Conservation (phyloP, 2,888 invertebrate species). For the Seira musarum region DNA sequence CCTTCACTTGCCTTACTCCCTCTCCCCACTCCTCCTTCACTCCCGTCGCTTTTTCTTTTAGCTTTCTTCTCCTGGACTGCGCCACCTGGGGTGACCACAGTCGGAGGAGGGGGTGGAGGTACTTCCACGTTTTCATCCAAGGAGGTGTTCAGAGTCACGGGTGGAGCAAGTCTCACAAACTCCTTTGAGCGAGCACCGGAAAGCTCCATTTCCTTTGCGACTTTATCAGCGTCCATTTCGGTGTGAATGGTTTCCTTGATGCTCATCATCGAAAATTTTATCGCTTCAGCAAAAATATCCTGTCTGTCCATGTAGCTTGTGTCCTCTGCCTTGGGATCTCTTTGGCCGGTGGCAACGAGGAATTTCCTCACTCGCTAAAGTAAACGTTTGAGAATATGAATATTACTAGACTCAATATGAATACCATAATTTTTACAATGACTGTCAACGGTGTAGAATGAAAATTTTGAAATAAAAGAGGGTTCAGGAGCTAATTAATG, state of each 20-base stretch:
- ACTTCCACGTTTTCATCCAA: not conserved
- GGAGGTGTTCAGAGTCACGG: not conserved
- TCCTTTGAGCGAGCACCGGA: constrained; percentile 60
- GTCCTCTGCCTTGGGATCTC: constrained; percentile 28
- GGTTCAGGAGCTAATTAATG: too few relatives aligned
- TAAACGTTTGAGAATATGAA: too few relatives aligned
- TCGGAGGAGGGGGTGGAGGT: constrained; percentile 24
- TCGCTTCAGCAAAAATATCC: constrained; percentile 64
- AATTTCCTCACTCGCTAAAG: constrained; percentile 57
- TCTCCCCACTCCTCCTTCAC: constrained; percentile 1
- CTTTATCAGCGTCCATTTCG: constrained; percentile 47
- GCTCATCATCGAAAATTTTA: constrained; percentile 54
- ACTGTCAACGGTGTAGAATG: too few relatives aligned
- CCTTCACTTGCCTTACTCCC: constrained; percentile 7
- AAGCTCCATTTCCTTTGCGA: constrained; percentile 43
- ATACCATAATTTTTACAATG: not conserved
- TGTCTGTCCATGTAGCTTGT: constrained; percentile 40
- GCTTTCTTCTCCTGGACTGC: constrained; percentile 7
- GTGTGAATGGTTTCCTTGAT: constrained; percentile 28
- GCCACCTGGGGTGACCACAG: not conserved
- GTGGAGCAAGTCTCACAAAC: constrained; percentile 28
- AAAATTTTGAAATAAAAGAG: constrained; percentile 20
- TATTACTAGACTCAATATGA: too few relatives aligned
- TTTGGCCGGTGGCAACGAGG: constrained; percentile 29
- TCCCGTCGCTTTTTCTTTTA: constrained; percentile 3